Evolutionary conservation across 2,888 invertebrate species (phyloP).

Genomic region (Lysandra bellargus): DNA sequence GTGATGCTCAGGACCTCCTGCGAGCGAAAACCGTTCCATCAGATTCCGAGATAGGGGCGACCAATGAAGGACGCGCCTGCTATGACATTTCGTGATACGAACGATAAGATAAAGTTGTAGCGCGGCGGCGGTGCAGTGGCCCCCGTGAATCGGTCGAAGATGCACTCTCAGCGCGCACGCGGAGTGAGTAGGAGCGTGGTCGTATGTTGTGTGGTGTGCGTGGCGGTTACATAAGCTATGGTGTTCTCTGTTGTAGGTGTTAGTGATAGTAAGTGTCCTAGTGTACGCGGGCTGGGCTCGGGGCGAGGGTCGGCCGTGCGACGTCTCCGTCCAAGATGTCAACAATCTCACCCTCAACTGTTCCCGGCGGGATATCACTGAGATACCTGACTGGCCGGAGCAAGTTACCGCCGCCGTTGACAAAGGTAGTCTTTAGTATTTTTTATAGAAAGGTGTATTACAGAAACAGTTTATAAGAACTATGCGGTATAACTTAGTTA

Average conservation of each 20-base stretch:
- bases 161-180: conserved; percentile 56
- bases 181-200: conserved; percentile 58
- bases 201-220: conserved; percentile 38
- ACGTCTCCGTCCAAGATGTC: conserved; percentile 58
- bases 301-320: conserved; percentile 56
- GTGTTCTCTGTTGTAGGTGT: conserved; percentile 74
- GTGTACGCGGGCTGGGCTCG: conserved; percentile 56
- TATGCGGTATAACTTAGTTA: neutral
- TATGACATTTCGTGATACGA: conserved; percentile 62
- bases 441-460: too few species aligned
- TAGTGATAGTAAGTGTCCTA: conserved; percentile 68
- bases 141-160: conserved; percentile 64
- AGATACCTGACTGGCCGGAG: conserved; percentile 63
- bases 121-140: conserved; percentile 65
- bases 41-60: conserved; percentile 61
- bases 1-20: conserved; percentile 82
- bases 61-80: conserved; percentile 64
- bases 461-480: too few species aligned
- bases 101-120: conserved; percentile 73
- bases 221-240: conserved; percentile 55
- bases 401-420: conserved; percentile 55
- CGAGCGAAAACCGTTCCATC: conserved; percentile 64
- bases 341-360: conserved; percentile 67
- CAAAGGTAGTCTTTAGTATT: conserved; percentile 55
- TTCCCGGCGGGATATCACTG: conserved; percentile 61